Evolutionary conservation across 2,888 invertebrate species (phyloP), one percentile per base, ranked within the genome.

Genomic region (Lasioglossum malachurum): DNA sequence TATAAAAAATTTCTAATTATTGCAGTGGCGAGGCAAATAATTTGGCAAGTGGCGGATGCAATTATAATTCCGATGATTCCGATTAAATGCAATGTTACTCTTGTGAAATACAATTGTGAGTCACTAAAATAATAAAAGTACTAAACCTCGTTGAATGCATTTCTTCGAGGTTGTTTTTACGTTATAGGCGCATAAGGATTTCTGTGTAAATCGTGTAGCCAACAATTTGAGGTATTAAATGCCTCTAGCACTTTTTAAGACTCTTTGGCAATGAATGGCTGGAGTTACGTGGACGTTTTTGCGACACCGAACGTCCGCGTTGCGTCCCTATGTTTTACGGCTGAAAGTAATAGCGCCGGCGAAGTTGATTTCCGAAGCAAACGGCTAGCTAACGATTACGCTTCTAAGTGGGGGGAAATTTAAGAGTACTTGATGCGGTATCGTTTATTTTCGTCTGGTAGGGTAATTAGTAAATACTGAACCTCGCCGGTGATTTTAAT

Each of bases 231-330:
- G 31, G 35, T 35, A 35, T 67, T 31, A 67, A 67, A 67, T 19
- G 19, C 67, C 31, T 16, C 31, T 16, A 35, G 16, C 31, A 67
- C 8, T 67, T 67, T 35, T 67, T 41, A 69, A 27, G 2, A 77
- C 5, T 67, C 23, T 38, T 35, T 67, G 14, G 44, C 57, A 27
- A 69, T 44, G 44, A 69, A 75, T 31, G 53, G 31, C 44, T 49
- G 4, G 7, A 10, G 16, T 76, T 81, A 49, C 75, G 64, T 44
- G 41, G 64, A 72, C 19, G 46, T 71, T 41, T 78, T 31, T 49
- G 72, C 53, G 41, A 57, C 41, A 57, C 38, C 19, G 14, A 12
- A 38, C 74, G 53, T 49, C 27, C 46, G 23, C 19, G 73, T 8
- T 67, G 41, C 2, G 64, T 31, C n/a, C 31, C 46, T 27, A 27